Conservation (phyloP, 2,888 invertebrate species). For the Drosophila lutescens region DNA sequence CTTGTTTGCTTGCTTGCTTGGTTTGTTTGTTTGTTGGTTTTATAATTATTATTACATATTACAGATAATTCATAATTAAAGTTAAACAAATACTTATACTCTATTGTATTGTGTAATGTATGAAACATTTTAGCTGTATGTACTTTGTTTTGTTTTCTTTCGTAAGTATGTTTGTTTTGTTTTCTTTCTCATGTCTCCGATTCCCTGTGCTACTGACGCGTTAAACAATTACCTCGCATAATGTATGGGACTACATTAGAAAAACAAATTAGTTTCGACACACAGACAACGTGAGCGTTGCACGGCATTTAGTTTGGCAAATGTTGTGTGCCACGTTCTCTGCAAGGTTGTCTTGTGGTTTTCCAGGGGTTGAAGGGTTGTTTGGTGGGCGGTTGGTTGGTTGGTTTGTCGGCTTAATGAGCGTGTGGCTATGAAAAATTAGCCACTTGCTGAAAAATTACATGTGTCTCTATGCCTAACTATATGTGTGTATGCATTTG, state of each 20-base stretch:
- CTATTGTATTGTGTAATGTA: conserved; percentile 68
- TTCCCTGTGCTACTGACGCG: conserved; percentile 55
- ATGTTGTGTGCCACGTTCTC: conserved; percentile 20
- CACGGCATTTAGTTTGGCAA: conserved; percentile 31
- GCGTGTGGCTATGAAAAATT: conserved; percentile 74
- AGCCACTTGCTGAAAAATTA: conserved; percentile 74
- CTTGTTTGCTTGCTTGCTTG: conserved; percentile 35
- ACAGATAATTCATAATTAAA: conserved; percentile 73
- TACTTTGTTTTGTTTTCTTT: conserved; percentile 29
- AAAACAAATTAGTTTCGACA: conserved; percentile 66
- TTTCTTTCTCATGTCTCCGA: conserved; percentile 19
- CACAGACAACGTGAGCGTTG: conserved; percentile 40
- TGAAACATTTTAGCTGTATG: conserved; percentile 49
- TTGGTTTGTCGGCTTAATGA: conserved; percentile 45
- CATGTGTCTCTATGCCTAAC: conserved; percentile 60
- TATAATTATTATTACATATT: conserved; percentile 65
- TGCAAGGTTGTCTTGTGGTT: conserved; percentile 26
- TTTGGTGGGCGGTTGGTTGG: conserved; percentile 11
- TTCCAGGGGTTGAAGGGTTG: conserved; percentile 26
- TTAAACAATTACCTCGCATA: conserved; percentile 73
- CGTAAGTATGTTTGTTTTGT: conserved; percentile 24
- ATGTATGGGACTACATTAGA: conserved; percentile 70
- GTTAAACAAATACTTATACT: conserved; percentile 76
- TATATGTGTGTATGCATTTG: conserved; percentile 31
- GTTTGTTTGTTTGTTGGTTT: conserved; percentile 41